Evolutionary conservation across 2,113 vertebrate species (phyloP).

Genomic region (Rafetus swinhoei): DNA sequence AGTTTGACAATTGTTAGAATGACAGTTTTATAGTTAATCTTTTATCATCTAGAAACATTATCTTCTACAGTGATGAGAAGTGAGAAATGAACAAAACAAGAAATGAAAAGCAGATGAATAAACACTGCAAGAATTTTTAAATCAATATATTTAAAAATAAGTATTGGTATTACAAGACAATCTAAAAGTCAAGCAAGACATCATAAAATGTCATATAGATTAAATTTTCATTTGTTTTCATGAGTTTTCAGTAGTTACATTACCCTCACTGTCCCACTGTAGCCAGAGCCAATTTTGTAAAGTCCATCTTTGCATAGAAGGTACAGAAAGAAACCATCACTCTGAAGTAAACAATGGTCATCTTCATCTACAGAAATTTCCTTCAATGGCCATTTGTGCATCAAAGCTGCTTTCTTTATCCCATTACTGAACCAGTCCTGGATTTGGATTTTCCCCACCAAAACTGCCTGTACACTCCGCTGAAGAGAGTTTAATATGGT

Average conservation of each 20-base stretch:
- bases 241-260: conserved; percentile 48
- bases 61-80: not conserved
- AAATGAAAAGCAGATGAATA: not conserved
- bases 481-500: conserved; percentile 96
- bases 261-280: conserved; percentile 99
- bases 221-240: not conserved
- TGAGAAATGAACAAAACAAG: conserved; percentile 8
- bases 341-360: conserved; percentile 95
- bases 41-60: not conserved
- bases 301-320: conserved; percentile 98
- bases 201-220: not conserved
- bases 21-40: not conserved
- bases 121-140: not conserved
- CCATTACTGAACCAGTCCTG: conserved; percentile 99
- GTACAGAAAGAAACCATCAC: conserved; percentile 97
- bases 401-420: conserved; percentile 96
- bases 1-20: not conserved
- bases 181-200: conserved; percentile 25
- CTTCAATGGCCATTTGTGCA: conserved; percentile 97
- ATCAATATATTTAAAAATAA: not conserved
- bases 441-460: conserved; percentile 98
- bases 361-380: conserved; percentile 95
- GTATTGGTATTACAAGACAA: not conserved
- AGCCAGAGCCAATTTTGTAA: conserved; percentile 98
- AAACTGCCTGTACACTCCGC: conserved; percentile 96